Evolutionary conservation across 2,888 invertebrate genomes (phyloP).

Genomic region (Minunthozetes semirufus): DNA sequence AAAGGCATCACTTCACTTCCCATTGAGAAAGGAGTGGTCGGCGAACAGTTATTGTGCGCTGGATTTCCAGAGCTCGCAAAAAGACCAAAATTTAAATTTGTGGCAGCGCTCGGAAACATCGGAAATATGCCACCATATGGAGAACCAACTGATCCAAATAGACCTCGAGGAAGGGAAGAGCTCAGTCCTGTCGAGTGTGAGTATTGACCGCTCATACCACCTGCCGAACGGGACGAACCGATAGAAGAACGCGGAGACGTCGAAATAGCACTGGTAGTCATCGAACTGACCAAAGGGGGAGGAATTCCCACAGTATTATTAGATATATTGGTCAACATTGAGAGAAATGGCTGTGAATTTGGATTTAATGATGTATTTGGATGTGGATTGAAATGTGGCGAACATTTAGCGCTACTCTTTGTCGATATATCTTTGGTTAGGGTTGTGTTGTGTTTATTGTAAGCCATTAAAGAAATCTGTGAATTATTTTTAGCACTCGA

Average conservation of each 20-base stretch:
- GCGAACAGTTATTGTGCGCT: constrained; percentile 11
- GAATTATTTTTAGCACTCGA: neutral
- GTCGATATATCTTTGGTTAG: neutral
- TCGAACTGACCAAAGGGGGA: constrained; percentile 5
- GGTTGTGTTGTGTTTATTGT: neutral
- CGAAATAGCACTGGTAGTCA: neutral
- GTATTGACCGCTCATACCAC: neutral
- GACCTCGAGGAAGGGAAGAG: neutral
- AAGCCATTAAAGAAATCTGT: neutral
- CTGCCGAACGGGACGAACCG: neutral
- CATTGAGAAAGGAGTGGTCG: neutral
- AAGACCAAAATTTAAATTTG: constrained; percentile 15
- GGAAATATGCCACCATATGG: constrained; percentile 4
- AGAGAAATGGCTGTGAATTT: constrained; percentile 5
- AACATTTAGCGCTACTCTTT: neutral
- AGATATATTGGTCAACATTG: constrained; percentile 7
- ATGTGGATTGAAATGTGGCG: constrained; percentile 11
- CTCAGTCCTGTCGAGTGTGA: neutral
- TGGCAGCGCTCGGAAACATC: constrained; percentile 7
- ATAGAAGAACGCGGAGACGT: neutral
- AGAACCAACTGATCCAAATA: constrained; percentile 8
- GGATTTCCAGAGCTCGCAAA: neutral
- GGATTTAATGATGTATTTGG: neutral
- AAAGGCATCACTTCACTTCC: neutral
- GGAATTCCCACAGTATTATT: neutral